phyloP scores from a whole-genome alignment of 2,113 vertebrate species.

The Castor canadensis region DNA sequence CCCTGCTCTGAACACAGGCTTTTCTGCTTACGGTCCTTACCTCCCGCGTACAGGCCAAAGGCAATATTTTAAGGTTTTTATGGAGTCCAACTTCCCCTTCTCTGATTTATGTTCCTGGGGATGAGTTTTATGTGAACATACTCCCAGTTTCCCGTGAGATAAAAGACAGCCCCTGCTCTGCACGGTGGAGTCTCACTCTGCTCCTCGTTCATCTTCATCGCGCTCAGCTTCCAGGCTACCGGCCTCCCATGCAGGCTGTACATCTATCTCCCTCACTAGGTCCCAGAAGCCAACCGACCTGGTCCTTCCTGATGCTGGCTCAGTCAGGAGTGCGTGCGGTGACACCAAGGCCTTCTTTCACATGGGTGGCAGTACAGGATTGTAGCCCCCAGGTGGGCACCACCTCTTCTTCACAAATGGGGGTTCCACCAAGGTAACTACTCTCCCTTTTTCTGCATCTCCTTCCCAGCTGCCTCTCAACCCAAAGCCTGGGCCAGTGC shows the following conservation, averaged over 20 bases:
- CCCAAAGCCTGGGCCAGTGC: rapidly evolving
- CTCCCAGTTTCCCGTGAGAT: slow-evolving; percentile 53
- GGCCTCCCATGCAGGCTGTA: background rate
- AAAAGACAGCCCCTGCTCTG: slow-evolving; percentile 59
- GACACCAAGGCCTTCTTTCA: rapidly evolving
- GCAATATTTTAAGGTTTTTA: slow-evolving; percentile 57
- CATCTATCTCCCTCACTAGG: background rate
- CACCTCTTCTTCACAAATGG: background rate
- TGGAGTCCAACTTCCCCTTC: slow-evolving; percentile 25
- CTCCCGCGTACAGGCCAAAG: slow-evolving; percentile 44
- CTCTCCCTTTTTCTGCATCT: no score
- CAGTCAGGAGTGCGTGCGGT: background rate
- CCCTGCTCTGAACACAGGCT: slow-evolving; percentile 19
- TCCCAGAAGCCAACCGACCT: background rate
- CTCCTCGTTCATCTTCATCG: slow-evolving; percentile 24
- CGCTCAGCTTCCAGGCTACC: background rate
- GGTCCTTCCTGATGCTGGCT: background rate
- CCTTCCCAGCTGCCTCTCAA: rapidly evolving
- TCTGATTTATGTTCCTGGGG: slow-evolving; percentile 66
- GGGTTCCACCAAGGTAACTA: rapidly evolving
- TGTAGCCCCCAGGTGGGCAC: background rate
- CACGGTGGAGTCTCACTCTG: background rate
- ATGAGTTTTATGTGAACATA: slow-evolving; percentile 47
- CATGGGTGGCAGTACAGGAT: rapidly evolving
- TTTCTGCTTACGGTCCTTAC: slow-evolving; percentile 62